Base-by-base conservation (phyloP, 1,140 invertebrate species). In the Lucilia cuprina region DNA sequence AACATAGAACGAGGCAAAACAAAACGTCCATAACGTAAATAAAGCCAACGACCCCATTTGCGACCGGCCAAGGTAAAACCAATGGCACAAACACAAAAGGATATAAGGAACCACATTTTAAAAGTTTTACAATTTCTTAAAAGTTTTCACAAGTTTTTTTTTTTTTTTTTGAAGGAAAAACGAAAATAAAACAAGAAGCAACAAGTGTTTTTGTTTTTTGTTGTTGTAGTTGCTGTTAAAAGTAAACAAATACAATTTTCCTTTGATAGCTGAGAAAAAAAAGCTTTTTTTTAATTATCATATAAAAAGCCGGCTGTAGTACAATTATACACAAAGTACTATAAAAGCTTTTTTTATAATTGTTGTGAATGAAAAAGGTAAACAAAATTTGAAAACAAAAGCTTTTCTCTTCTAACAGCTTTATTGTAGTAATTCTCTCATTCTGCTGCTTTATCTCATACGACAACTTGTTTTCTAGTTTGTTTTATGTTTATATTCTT, bases 11-110 rank as follows among this genome's bases (percentile, higher is more conserved):
- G 89, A 14, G 89, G 89, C 85, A 90, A 82, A 21, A 91, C 82
- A 74, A 88, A 88, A 49, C 88, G 89, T 8, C 89, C 88, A 84
- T 90, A 91, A 74, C 88, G 89, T 82, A 90, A 84, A 85, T 91
- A 91, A 5, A 91, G 84, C 83, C 86, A 88, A 21, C 89, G 88
- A 17, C 89, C 89, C 90, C 89, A 91, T 84, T 88, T 88, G 25
- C 89, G 89, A 17, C 89, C 89, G 8, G 86, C 89, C 13, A 88
- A 82, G n/a, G 87, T 89, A 80, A 88, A 86, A 19, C 82, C 74
- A 10, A 87, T 86, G 60, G 85, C 84, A 83, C 88, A 21, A 70
- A 84, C 89, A 60, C 91, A 86, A 2, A 89, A 41, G 14, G 82
- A 82, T 55, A 89, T 83, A 70, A 86, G 75, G 55, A 91, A 89